Base-by-base conservation (phyloP, 1,140 invertebrate species). In the Leptinotarsa texana region DNA sequence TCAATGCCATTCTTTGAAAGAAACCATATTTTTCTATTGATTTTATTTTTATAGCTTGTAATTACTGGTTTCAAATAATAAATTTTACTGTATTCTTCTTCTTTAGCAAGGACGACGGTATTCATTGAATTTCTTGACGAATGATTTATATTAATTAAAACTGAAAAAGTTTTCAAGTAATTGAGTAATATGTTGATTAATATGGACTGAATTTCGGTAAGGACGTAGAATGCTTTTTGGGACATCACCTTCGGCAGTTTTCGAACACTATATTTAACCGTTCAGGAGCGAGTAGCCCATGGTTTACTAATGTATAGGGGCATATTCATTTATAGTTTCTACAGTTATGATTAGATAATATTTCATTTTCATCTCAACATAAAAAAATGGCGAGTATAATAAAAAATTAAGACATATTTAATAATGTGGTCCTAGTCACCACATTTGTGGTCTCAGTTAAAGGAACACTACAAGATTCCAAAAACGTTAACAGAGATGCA, bases 61-160 rank as follows among this genome's bases (percentile, higher is more conserved):
- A 57, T 57, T 17, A 57, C 4, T 18, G 51, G 51, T 57, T 57
- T 17, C 51, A 18, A 57, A n/a, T n/a, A 57, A 57, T 57, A 57
- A n/a, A 57, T 57, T 57, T 4, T n/a, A 57, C n/a, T 17, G 51
- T 17, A 18, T 57, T 57, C 13, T 17, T 57, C 51, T 57, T 57
- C 51, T 17, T 18, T 3, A 17, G n/a, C 51, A 57, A 57, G 51
- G 51, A 57, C 51, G 15, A 5, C 51, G 51, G 17, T 57, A n/a
- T 18, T 11, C 8, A 42, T 42, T 57, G n/a, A 18, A 57, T 13
- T 57, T 17, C 51, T 8, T 17, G n/a, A 57, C n/a, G 17, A 15
- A 17, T 57, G 51, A 57, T 57, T 57, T 57, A 57, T 57, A 57
- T 57, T 57, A n/a, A 57, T 57, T 57, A 57, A 57, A 57, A 57